Percentiles rank a stretch among this genome's conserved stretches.
Evolutionary conservation across 92 coral and sea anemone species (phyloP).

Genomic region (Palythoa heliodiscus): DNA sequence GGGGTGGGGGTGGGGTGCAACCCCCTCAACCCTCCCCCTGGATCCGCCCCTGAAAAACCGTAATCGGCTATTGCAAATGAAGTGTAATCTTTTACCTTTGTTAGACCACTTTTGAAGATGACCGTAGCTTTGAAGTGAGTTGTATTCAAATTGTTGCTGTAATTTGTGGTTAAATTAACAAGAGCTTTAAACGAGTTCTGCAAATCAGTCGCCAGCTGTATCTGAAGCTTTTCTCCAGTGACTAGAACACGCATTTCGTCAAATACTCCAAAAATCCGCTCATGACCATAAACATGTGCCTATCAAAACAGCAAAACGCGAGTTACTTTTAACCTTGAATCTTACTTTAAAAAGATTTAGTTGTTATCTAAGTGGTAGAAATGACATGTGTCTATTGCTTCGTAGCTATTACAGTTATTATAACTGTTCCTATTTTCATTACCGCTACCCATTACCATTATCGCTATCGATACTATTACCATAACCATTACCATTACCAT

Average conservation of each 20-base stretch:
- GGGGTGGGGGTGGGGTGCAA: too few relatives aligned
- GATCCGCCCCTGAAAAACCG: too few relatives aligned
- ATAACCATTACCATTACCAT: too few relatives aligned
- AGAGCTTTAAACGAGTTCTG: constrained; percentile 79
- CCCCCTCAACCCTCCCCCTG: too few relatives aligned
- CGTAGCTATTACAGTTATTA: too few relatives aligned
- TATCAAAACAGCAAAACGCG: background rate
- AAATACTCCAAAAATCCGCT: constrained; percentile 89
- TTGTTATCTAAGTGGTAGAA: too few relatives aligned
- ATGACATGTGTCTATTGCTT: too few relatives aligned
- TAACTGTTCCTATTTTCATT: too few relatives aligned
- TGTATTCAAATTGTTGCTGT: constrained; percentile 75
- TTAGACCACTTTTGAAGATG: constrained; percentile 75
- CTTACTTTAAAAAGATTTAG: too few relatives aligned
- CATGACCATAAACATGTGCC: constrained; percentile 82
- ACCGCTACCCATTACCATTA: too few relatives aligned
- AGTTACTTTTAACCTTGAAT: background rate
- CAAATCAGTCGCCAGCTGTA: constrained; percentile 71
- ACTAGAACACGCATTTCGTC: constrained; percentile 81
- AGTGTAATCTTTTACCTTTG: constrained; percentile 70
- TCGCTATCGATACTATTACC: too few relatives aligned
- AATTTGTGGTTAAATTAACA: constrained; percentile 77
- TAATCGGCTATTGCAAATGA: too few relatives aligned
- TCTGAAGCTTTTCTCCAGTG: constrained; percentile 72
- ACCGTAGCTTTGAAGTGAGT: constrained; percentile 86